Conservation (phyloP, 2,113 vertebrate genomes). For the Egretta garzetta region DNA sequence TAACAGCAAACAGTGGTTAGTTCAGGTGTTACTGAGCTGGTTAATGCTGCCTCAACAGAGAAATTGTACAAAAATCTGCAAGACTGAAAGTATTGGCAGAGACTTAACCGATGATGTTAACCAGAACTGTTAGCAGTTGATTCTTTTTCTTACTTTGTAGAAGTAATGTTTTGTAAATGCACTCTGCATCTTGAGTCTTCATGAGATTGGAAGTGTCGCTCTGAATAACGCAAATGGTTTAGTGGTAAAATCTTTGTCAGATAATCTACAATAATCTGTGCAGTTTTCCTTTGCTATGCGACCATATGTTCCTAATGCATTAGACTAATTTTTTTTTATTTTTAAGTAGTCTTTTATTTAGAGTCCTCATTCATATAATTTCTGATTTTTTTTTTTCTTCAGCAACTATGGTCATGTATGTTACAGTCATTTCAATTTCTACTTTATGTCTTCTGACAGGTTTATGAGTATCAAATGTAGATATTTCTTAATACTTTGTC, state of each 20-base stretch:
- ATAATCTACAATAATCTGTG: neutral
- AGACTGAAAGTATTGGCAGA: neutral
- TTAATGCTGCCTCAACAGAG: neutral
- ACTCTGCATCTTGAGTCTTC: neutral
- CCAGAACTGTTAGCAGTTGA: neutral
- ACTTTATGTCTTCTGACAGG: neutral
- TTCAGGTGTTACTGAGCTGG: neutral
- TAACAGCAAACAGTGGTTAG: neutral
- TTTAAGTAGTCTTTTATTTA: neutral
- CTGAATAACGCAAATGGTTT: neutral
- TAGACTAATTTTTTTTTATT: neutral
- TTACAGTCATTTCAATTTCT: neutral
- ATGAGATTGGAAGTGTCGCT: neutral
- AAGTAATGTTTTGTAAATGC: neutral
- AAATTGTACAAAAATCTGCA: neutral
- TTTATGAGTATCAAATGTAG: neutral
- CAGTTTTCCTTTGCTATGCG: neutral
- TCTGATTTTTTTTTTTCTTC: neutral
- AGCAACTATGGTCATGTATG: neutral
- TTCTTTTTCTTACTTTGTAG: neutral
- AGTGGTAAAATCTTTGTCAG: neutral
- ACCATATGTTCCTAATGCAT: neutral
- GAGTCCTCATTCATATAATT: neutral
- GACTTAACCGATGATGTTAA: neutral
- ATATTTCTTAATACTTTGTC: neutral